A percentile compares a stretch with the other conserved stretches of the same genome.
Evolutionary conservation across 2,888 invertebrate species (phyloP).

Genomic region (Elmis aenea): DNA sequence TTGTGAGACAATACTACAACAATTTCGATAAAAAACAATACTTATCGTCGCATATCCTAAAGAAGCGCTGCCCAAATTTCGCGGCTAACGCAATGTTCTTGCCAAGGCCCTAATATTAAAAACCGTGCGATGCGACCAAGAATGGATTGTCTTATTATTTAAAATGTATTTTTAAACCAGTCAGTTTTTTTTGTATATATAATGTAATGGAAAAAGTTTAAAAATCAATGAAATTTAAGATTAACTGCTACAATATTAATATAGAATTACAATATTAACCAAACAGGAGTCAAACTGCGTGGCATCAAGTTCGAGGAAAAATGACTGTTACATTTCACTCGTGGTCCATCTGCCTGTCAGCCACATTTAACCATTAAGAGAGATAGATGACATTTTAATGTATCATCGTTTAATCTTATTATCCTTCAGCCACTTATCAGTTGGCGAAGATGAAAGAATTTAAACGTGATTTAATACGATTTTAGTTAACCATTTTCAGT

Average conservation of each 20-base stretch:
- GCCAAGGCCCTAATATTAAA: too few species aligned
- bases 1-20: slow-evolving; percentile 46
- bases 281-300: slow-evolving; percentile 17
- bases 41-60: slow-evolving; percentile 27
- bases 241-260: slow-evolving; percentile 25
- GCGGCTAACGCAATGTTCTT: too few species aligned
- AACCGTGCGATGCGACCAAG: slow-evolving; percentile 33
- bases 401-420: slow-evolving; percentile 19
- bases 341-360: slow-evolving; percentile 19
- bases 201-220: slow-evolving; percentile 12
- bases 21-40: slow-evolving; percentile 42
- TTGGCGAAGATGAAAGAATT: slow-evolving; percentile 27
- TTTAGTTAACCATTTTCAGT: slow-evolving; percentile 11
- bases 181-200: slow-evolving; percentile 15
- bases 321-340: slow-evolving; percentile 19
- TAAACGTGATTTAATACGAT: slow-evolving; percentile 21
- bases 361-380: slow-evolving; percentile 38
- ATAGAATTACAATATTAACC: slow-evolving; percentile 38
- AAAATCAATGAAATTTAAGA: slow-evolving; percentile 14
- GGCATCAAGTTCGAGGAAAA: slow-evolving; percentile 17
- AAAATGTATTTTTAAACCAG: slow-evolving; percentile 24
- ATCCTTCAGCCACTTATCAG: slow-evolving; percentile 23
- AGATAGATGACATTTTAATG: slow-evolving; percentile 43
- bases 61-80: too few species aligned
- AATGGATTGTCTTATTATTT: slow-evolving; percentile 42